Conservation (phyloP, 2,113 vertebrate species). For the Phrynocephalus versicolor region DNA sequence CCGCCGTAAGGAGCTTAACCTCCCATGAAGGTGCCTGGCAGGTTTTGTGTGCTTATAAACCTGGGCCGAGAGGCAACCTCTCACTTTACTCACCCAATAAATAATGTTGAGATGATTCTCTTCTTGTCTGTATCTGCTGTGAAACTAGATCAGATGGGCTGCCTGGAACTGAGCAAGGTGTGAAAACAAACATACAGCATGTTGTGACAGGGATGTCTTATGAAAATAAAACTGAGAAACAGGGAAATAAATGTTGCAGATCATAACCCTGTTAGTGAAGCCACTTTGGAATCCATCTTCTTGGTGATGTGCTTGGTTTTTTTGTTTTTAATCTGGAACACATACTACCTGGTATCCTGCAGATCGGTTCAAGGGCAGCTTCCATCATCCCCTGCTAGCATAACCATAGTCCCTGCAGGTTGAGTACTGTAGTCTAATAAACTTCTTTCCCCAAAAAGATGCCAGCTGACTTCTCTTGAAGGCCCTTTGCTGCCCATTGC, state of each 20-base stretch:
- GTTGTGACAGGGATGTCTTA: slow-evolving; percentile 1
- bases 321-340: background rate
- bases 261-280: background rate
- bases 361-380: background rate
- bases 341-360: background rate
- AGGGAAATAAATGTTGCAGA: background rate
- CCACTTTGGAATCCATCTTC: background rate
- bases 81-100: slow-evolving; percentile 24
- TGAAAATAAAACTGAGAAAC: background rate
- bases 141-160: background rate
- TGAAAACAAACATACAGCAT: background rate
- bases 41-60: slow-evolving; percentile 30
- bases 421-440: background rate
- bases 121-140: background rate
- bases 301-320: background rate
- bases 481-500: background rate
- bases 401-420: background rate
- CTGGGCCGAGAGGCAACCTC: background rate
- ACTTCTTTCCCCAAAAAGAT: background rate
- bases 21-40: background rate
- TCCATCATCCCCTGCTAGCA: background rate
- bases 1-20: background rate
- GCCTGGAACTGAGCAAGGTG: background rate
- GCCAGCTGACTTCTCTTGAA: background rate
- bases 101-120: background rate